Evolutionary conservation across 2,113 vertebrate genomes (phyloP), one percentile per base, ranked within the genome.

Genomic region (Lethenteron camtschaticum): DNA sequence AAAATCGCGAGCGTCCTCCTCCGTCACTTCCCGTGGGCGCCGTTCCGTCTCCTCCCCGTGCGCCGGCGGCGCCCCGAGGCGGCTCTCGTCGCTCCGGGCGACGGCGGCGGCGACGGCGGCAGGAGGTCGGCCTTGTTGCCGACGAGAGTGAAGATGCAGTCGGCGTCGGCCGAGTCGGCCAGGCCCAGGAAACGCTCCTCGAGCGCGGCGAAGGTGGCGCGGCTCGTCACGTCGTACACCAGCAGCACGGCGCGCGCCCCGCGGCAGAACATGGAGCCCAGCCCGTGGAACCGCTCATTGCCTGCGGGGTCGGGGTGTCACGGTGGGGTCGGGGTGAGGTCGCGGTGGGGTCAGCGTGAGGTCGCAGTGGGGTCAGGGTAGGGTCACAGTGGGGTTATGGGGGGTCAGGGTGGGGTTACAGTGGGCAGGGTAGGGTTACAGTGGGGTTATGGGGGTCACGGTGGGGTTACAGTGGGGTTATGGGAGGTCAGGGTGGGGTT

Each of bases 211-310:
- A 95, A 81, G 78, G 87, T 96, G 75, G 96, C 91, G 71, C 79
- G 82, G 77, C 84, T 87, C 72, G 82, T 88, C 73, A 90, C 87
- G 0, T 96, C 91, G 0, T 96, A 99, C 1, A 83, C 92, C 58
- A 96, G 84, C 77, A 96, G 87, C 78, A 96, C 76, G 0, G 88
- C 94, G 0, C 85, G 81, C 0, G 94, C 94, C 1, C 89, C 86
- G 11, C 91, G 79, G 73, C 94, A 96, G 80, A 96, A 99, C 94
- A 99, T 87, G 3, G 94, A 96, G 58, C 94, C 94, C 12, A 97
- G 79, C 14, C 94, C 91, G 0, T 97, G 94, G 74, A 96, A 97
- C 79, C 95, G 91, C 73, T 97, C 91, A 9, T 90, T 81, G 71
- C 94, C 94, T 96, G 81, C 71, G 57, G 74, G 68, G 75, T 24